phyloP scores from a whole-genome alignment of 2,888 invertebrate genomes.

The Tanytarsus gracilentus region DNA sequence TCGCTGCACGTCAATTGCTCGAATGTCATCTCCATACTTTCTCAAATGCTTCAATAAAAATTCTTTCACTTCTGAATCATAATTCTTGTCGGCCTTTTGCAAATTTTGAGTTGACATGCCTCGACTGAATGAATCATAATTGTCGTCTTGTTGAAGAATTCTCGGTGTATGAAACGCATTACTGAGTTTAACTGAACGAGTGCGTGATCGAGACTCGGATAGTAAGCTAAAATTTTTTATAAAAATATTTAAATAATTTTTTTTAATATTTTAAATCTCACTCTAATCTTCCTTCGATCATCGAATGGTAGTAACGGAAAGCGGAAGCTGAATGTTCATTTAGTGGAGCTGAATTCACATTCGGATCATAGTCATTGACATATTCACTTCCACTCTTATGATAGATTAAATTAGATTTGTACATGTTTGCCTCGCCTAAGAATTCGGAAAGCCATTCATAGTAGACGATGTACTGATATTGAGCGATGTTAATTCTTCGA shows the following conservation, averaged over 20 bases:
- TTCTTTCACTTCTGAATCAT: slow-evolving; percentile 55
- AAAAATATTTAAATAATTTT: neutral
- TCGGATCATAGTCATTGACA: slow-evolving; percentile 46
- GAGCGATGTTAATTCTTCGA: slow-evolving; percentile 45
- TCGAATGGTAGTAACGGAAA: slow-evolving; percentile 55
- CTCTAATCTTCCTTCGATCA: slow-evolving; percentile 48
- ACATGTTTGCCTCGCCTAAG: slow-evolving; percentile 35
- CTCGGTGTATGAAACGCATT: slow-evolving; percentile 48
- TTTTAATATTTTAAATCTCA: slow-evolving; percentile 35
- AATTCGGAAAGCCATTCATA: slow-evolving; percentile 43
- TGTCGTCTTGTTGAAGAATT: slow-evolving; percentile 46
- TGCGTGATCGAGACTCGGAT: slow-evolving; percentile 41
- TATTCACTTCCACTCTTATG: slow-evolving; percentile 37
- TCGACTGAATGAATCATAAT: slow-evolving; percentile 63
- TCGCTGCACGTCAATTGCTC: slow-evolving; percentile 75
- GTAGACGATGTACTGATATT: slow-evolving; percentile 47
- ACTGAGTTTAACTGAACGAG: slow-evolving; percentile 44
- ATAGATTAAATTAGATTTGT: slow-evolving; percentile 41
- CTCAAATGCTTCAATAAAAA: slow-evolving; percentile 57
- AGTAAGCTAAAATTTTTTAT: slow-evolving; percentile 39
- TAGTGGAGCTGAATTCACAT: slow-evolving; percentile 49
- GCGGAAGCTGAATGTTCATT: slow-evolving; percentile 57
- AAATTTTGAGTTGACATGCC: slow-evolving; percentile 70
- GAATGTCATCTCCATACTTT: slow-evolving; percentile 69
- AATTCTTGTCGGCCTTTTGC: slow-evolving; percentile 65